These are phyloP conservation scores for Coracopsis vasa DNA, from an alignment of 2,113 vertebrate species.

Conservation along the genomic window DNA sequence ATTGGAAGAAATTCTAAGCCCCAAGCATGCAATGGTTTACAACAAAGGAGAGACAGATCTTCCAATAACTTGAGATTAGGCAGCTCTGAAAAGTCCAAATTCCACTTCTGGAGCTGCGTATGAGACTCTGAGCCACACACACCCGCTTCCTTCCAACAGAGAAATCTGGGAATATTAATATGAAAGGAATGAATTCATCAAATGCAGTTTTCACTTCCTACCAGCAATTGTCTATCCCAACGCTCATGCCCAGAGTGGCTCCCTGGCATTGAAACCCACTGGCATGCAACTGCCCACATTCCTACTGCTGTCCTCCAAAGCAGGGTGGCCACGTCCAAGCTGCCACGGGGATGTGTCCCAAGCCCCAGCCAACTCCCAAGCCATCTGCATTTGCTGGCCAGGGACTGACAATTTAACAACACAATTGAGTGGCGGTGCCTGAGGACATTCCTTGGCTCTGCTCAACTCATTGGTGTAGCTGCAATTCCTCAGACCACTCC, in stretches of 20 bases:
- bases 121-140: rapidly evolving
- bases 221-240: background rate
- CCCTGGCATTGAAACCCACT: background rate
- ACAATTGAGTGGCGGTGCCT: background rate
- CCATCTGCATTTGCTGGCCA: background rate
- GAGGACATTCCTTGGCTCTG: constrained; percentile 64
- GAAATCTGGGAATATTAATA: background rate
- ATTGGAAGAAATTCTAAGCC: background rate
- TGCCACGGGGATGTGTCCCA: background rate
- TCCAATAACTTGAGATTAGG: background rate
- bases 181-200: background rate
- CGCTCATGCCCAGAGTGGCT: background rate
- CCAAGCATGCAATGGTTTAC: background rate
- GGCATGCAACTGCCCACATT: rapidly evolving
- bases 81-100: background rate
- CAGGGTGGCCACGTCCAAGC: background rate
- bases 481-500: constrained; percentile 47
- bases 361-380: background rate
- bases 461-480: background rate
- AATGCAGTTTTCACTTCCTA: background rate
- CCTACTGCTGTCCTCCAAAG: background rate
- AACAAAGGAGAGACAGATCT: background rate
- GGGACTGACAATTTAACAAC: background rate
- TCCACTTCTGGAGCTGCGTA: background rate
- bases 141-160: background rate